A percentile compares a stretch with the other conserved stretches of the same genome.
These are phyloP conservation scores for Trachelus stipa DNA, from an alignment of 2,888 invertebrate genomes.

Conservation along the genomic window DNA sequence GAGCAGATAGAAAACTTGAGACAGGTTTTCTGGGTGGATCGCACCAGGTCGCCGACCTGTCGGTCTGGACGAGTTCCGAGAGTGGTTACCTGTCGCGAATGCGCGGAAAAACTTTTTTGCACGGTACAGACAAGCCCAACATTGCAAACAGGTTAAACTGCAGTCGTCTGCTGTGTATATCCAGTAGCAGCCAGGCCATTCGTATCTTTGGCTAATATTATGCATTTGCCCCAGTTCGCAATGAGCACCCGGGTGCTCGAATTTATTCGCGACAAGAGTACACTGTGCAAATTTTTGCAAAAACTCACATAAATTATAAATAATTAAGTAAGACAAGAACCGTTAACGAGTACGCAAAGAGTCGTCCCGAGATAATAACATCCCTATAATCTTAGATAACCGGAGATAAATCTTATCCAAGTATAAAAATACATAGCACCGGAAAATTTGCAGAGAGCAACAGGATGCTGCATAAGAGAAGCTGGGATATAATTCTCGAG, in stretches of 20 bases:
- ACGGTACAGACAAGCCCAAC: neutral
- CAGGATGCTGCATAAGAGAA: neutral
- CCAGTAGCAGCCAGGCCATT: neutral
- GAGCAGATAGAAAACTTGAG: constrained; percentile 1
- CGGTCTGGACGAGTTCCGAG: constrained; percentile 26
- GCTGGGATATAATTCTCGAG: neutral
- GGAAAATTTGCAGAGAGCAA: neutral
- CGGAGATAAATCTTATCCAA: neutral
- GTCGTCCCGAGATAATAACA: neutral
- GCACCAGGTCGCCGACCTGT: constrained; percentile 21
- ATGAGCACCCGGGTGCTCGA: neutral
- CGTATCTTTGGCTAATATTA: constrained; percentile 22
- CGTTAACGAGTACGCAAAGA: too few species aligned
- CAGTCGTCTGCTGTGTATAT: neutral
- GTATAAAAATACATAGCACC: neutral
- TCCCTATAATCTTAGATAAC: neutral
- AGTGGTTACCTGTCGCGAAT: constrained; percentile 12
- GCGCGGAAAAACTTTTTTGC: constrained; percentile 16
- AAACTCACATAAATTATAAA: neutral
- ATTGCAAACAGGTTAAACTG: neutral
- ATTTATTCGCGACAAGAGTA: too few species aligned
- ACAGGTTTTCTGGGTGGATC: constrained; percentile 21
- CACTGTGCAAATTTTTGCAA: neutral
- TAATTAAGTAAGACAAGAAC: too few species aligned
- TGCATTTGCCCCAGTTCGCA: constrained; percentile 35